A percentile compares a stretch with the other conserved stretches of the same genome.
phyloP scores from a whole-genome alignment of 2,888 invertebrate species.

The Diarsia brunnea region DNA sequence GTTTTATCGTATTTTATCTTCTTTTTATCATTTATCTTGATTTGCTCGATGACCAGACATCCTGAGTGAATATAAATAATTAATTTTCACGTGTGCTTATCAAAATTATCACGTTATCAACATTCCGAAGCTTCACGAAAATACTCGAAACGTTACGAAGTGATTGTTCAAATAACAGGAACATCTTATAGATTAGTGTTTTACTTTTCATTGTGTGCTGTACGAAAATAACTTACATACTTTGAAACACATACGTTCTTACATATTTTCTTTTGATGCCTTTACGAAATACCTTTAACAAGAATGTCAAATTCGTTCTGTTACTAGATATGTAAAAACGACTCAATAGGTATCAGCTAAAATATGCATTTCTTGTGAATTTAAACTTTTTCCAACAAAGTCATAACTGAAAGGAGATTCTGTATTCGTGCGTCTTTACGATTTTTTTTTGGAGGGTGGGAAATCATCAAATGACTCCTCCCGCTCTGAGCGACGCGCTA shows the following conservation, averaged over 20 bases:
- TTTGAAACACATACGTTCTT: too few species aligned
- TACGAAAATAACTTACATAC: not conserved
- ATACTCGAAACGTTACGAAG: conserved; percentile 19
- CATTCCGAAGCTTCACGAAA: conserved; percentile 45
- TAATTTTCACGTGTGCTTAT: conserved; percentile 32
- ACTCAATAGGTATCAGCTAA: not conserved
- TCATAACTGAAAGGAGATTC: not conserved
- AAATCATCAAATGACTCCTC: too few species aligned
- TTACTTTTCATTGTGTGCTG: not conserved
- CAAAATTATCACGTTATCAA: conserved; percentile 23
- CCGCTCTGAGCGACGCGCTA: too few species aligned
- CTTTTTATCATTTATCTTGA: conserved; percentile 16
- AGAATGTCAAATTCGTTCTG: not conserved
- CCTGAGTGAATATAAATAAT: conserved; percentile 22
- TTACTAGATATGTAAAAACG: not conserved
- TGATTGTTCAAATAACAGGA: not conserved
- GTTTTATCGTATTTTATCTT: not conserved
- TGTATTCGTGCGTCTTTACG: not conserved
- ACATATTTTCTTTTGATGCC: not conserved
- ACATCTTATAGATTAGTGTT: not conserved
- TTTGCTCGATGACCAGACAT: conserved; percentile 7
- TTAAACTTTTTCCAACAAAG: not conserved
- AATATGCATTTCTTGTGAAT: not conserved
- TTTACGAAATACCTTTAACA: not conserved
- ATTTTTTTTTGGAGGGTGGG: too few species aligned